A percentile compares a stretch with the other conserved stretches of the same genome.
Evolutionary conservation across 2,888 invertebrate genomes (phyloP).

Genomic region (Sesia apiformis): DNA sequence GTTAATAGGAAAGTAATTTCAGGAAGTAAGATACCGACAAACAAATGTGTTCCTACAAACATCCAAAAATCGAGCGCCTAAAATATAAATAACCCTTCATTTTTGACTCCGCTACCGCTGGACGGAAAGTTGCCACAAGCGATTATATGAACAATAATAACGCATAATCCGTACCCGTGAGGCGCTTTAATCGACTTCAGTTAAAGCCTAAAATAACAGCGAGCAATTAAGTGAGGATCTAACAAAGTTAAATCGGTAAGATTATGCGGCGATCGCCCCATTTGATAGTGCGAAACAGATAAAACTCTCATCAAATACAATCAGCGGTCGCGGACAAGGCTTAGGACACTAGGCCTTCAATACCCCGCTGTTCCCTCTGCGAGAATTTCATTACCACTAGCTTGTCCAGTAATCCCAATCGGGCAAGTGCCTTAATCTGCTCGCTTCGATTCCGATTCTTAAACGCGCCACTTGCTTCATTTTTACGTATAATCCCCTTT

Average conservation of each 20-base stretch:
- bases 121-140: constrained; percentile 6
- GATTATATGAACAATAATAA: constrained; percentile 2
- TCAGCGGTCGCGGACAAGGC: constrained; percentile 61
- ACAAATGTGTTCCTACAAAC: no score
- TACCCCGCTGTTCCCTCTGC: constrained; percentile 58
- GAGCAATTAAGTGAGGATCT: constrained; percentile 40
- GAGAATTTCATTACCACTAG: constrained; percentile 71
- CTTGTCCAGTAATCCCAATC: constrained; percentile 58
- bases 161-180: neutral
- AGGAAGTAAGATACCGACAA: no score
- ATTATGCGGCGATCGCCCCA: constrained; percentile 40
- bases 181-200: constrained; percentile 9
- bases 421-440: constrained; percentile 66
- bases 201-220: constrained; percentile 32
- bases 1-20: no score
- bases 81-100: no score
- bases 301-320: constrained; percentile 71
- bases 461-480: constrained; percentile 59
- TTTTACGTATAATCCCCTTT: constrained; percentile 70
- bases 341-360: constrained; percentile 59
- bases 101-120: no score
- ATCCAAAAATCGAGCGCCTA: no score
- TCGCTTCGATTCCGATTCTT: constrained; percentile 62
- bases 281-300: constrained; percentile 56
- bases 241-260: constrained; percentile 46